Evolutionary conservation across 1,140 invertebrate species (phyloP).

Genomic region (Panagrolaimus sp.): DNA sequence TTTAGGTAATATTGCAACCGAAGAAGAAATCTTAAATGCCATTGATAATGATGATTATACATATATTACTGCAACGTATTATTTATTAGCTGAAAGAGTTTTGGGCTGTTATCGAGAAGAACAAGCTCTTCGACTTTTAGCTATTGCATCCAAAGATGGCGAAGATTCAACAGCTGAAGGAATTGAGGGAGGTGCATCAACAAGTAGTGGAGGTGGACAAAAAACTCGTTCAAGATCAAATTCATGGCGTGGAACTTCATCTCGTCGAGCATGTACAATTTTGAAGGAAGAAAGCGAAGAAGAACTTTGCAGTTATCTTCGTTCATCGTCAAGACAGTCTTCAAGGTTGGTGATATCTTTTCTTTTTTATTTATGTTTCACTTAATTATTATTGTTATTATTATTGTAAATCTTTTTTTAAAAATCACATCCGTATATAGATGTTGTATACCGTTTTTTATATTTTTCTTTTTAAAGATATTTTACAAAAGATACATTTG

Average conservation of each 20-base stretch:
- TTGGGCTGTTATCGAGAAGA: constrained; percentile 45
- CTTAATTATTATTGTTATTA: too few species aligned
- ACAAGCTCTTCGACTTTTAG: constrained; percentile 38
- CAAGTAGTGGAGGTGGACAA: constrained; percentile 6
- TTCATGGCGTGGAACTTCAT: constrained; percentile 41
- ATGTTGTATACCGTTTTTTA: background rate
- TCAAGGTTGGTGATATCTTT: constrained; percentile 46
- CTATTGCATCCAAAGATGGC: background rate
- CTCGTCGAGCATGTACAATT: constrained; percentile 52
- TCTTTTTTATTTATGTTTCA: constrained; percentile 12
- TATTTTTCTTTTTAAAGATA: constrained; percentile 4
- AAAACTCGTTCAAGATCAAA: constrained; percentile 42
- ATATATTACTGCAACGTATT: constrained; percentile 96
- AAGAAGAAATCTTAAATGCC: constrained; percentile 69
- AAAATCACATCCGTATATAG: background rate
- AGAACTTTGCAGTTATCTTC: constrained; percentile 52
- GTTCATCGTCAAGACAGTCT: constrained; percentile 55
- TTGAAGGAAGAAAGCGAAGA: constrained; percentile 59
- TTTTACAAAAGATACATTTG: background rate
- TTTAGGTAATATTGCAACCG: constrained; percentile 75
- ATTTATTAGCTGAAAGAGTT: constrained; percentile 85
- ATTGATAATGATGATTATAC: constrained; percentile 93
- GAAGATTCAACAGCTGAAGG: background rate
- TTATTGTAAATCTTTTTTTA: background rate
- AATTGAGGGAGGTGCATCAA: background rate